Base-by-base conservation (phyloP, 2,888 invertebrate species). In the Diloba caeruleocephala region DNA sequence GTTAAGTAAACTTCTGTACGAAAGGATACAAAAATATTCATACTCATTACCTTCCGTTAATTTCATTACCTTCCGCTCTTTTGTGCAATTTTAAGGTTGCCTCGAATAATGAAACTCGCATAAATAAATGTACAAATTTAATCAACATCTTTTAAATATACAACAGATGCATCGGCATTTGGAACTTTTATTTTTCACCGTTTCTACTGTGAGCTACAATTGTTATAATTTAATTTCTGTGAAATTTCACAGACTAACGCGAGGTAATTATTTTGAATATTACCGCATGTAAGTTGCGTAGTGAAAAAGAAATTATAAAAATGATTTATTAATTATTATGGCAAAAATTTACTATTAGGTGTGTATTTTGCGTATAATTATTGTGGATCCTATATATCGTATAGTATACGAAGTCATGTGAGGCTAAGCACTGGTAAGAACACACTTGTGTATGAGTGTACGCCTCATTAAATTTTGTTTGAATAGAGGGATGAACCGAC, bases 381-480 rank as follows among this genome's bases (percentile, higher is more conserved):
- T 67, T n/a, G n/a, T n/a, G n/a, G n/a, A n/a, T n/a, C n/a, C n/a
- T n/a, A n/a, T n/a, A n/a, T n/a, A n/a, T n/a, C n/a, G n/a, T n/a
- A n/a, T n/a, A n/a, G n/a, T n/a, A n/a, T 43, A 25, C 10, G 42
- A 58, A 57, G 67, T 70, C 61, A 57, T 68, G 57, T 45, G 53
- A 43, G n/a, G n/a, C n/a, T n/a, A n/a, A n/a, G n/a, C n/a, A n/a
- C n/a, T n/a, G n/a, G 65, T 62, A 70, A 53, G 63, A 69, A 45
- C 63, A 64, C 64, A 50, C 59, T 64, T 54, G 57, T 71, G 76
- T 81, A 79, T 78, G 74, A 77, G 66, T 76, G 79, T 74, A 84
- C 81, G 90, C 87, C 90, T 92, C 90, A 91, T 92, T 91, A 91
- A 90, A 89, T 90, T 89, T 88, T 90, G 89, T 91, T 91, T 91